These are phyloP conservation scores for Vesta saturnalis DNA, from an alignment of 2,888 invertebrate genomes.

Conservation along the genomic window DNA sequence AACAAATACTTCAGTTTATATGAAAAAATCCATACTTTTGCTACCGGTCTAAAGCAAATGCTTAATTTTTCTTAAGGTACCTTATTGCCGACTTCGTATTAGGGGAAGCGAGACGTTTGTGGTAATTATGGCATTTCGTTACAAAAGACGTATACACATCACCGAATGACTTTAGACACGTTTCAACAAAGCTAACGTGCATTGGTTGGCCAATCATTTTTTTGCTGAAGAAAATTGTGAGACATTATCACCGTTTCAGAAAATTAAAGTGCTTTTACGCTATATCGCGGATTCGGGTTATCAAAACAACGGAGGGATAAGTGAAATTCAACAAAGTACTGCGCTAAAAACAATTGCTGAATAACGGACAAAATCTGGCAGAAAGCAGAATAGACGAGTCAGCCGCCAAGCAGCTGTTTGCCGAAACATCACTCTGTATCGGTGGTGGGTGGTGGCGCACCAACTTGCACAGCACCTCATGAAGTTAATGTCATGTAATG, in stretches of 20 bases:
- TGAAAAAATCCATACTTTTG: too few relatives aligned
- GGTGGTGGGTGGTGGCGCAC: too few relatives aligned
- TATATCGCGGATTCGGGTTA: neutral
- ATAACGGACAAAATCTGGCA: neutral
- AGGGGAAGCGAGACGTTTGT: neutral
- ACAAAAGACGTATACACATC: neutral
- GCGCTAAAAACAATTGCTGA: too few relatives aligned
- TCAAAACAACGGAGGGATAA: neutral
- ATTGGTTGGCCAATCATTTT: neutral
- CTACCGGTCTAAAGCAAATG: too few relatives aligned
- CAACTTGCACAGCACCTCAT: too few relatives aligned
- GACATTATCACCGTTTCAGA: neutral
- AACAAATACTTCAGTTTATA: too few relatives aligned
- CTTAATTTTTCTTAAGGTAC: too few relatives aligned
- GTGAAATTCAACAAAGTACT: neutral
- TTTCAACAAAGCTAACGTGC: neutral
- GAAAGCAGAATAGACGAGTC: too few relatives aligned
- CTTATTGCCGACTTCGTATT: too few relatives aligned
- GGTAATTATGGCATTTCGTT: neutral
- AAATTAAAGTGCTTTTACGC: neutral
- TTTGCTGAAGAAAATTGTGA: neutral
- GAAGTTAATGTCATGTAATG: too few relatives aligned
- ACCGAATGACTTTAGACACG: neutral
- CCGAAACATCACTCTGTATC: too few relatives aligned
- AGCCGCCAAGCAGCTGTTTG: too few relatives aligned